Conservation (phyloP, 2,888 invertebrate genomes). For the Leucania comma region DNA sequence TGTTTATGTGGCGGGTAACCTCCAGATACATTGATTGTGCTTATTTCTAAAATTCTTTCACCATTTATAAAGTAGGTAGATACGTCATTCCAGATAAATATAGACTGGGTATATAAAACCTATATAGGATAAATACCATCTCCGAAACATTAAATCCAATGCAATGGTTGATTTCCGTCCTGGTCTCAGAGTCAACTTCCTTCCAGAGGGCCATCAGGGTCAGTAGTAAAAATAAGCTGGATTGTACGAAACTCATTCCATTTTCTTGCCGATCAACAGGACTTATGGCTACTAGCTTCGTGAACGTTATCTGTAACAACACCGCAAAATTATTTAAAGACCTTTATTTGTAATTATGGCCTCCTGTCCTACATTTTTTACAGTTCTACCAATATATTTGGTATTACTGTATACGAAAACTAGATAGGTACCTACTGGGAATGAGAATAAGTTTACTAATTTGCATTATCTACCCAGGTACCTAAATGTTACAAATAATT, state of each 20-base stretch:
- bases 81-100: not conserved
- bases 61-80: not conserved
- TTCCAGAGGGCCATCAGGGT: conserved; percentile 78
- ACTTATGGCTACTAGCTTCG: conserved; percentile 74
- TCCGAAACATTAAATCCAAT: conserved; percentile 72
- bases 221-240: conserved; percentile 81
- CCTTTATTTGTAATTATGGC: not conserved
- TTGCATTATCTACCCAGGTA: no score
- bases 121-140: conserved; percentile 69
- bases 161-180: conserved; percentile 77
- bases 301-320: conserved; percentile 78
- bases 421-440: no score
- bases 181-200: conserved; percentile 78
- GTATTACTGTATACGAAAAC: not conserved
- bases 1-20: not conserved
- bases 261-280: conserved; percentile 77
- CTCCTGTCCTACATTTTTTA: not conserved
- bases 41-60: not conserved
- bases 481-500: no score
- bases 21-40: not conserved
- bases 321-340: not conserved
- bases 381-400: not conserved
- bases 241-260: conserved; percentile 85
- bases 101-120: not conserved
- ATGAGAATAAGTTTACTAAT: not conserved